A percentile compares a stretch with the other conserved stretches of the same genome.
phyloP scores from a whole-genome alignment of 2,113 vertebrate genomes.

The Setophaga kirtlandii region DNA sequence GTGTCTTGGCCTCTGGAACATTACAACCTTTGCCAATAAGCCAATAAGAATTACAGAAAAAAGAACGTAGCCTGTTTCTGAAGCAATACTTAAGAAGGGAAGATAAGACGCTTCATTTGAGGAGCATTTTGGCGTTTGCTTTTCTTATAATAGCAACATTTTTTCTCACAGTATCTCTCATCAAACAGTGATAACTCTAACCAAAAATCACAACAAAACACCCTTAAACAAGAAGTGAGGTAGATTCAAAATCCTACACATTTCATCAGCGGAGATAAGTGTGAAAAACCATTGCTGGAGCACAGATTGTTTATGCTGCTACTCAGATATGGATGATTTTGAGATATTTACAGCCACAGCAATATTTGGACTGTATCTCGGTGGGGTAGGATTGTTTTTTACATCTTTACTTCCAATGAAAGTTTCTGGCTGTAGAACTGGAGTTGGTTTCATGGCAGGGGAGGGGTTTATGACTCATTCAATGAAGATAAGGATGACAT shows the following conservation, averaged over 20 bases:
- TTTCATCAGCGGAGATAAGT: neutral
- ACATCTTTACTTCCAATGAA: neutral
- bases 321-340: neutral
- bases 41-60: neutral
- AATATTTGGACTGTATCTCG: neutral
- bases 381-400: neutral
- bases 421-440: neutral
- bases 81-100: neutral
- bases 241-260: neutral
- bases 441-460: neutral
- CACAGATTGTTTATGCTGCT: neutral
- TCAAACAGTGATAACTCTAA: neutral
- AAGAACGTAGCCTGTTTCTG: neutral
- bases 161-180: neutral
- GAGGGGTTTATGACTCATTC: slow-evolving; percentile 44
- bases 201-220: neutral
- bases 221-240: neutral
- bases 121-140: neutral
- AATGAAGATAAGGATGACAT: neutral
- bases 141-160: neutral
- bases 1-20: neutral
- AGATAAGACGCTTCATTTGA: neutral
- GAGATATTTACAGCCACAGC: neutral
- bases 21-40: neutral
- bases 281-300: neutral